Base-by-base conservation (phyloP, 2,113 vertebrate species). In the Cottus gobio region DNA sequence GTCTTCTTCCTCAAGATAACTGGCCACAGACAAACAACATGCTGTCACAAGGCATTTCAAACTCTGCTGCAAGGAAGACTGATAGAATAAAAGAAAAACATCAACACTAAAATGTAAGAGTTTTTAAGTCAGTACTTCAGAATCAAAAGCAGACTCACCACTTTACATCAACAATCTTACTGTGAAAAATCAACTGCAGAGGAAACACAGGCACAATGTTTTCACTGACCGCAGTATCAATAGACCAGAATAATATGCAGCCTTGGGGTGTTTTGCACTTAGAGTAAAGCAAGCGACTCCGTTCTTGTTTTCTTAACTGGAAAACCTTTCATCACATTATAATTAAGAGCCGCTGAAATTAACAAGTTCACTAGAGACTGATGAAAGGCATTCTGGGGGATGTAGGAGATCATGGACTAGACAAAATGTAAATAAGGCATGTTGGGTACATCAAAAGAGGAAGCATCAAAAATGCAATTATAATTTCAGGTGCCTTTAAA, bases 251-350 rank as follows among this genome's bases (percentile, higher is more conserved):
- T 58, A 85, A 67, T 50, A 85, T 9, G 11, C 71, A 54, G 77
- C 76, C 67, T 20, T 50, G 16, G 72, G 64, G 76, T 71, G 81
- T 60, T 60, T 58, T 70, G 75, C 48, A 44, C 83, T 62, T 44
- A 54, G 46, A 79, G 42, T 15, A 46, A 30, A 62, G 48, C 22
- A 7, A 72, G 46, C n/a, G 50, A 72, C 63, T 80, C 57, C 39
- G 2, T 18, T 1, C 31, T 65, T 67, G 57, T 66, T 71, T 56
- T 42, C 20, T 39, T 5, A 15, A 42, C 67, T 39, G 68, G 64
- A 85, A 88, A 72, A 69, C 58, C 82, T 90, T 86, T 89, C 80
- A 87, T 84, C 72, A 70, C 11, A 2, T 62, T 62, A 79, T 73
- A 77, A 80, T 83, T 72, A 87, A 83, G 68, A 57, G 34, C 58